phyloP scores from a whole-genome alignment of 30 jellyfish, hydroid and myxozoan species.

The Clytia hemisphaerica region DNA sequence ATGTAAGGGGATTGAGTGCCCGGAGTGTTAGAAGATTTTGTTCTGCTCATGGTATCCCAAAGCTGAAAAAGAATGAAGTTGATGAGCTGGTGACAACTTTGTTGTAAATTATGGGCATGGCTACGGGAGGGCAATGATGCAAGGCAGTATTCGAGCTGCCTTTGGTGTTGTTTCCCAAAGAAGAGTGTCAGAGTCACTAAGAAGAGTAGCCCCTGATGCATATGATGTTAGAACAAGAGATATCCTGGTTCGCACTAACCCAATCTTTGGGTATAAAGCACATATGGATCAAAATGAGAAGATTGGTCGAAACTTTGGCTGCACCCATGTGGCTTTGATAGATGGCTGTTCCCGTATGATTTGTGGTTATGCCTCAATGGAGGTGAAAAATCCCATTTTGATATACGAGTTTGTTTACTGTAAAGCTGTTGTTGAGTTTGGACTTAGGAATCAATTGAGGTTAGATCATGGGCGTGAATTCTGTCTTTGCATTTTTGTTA shows the following conservation, averaged over 20 bases:
- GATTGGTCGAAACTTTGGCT: neutral
- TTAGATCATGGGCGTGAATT: neutral
- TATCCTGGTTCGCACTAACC: neutral
- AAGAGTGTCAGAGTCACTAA: neutral
- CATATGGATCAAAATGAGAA: neutral
- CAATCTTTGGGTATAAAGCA: neutral
- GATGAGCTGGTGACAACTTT: neutral
- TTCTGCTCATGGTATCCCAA: neutral
- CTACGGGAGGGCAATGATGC: neutral
- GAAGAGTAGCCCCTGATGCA: neutral
- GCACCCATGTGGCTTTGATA: neutral
- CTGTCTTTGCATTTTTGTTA: neutral
- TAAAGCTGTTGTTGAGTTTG: neutral
- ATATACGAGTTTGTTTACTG: neutral
- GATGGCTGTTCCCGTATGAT: conserved; percentile 1
- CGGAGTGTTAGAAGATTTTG: neutral
- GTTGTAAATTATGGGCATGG: conserved; percentile 1
- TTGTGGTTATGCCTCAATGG: conserved; percentile 1
- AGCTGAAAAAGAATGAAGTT: neutral
- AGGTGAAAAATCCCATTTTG: neutral
- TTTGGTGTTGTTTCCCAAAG: no score
- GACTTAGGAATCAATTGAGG: neutral
- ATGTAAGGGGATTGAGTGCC: conserved; percentile 1
- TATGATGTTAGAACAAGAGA: conserved; percentile 4
- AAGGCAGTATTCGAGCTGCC: neutral